Conservation (phyloP, 2,797 vertebrate genomes). For the Notamacropus eugenii region DNA sequence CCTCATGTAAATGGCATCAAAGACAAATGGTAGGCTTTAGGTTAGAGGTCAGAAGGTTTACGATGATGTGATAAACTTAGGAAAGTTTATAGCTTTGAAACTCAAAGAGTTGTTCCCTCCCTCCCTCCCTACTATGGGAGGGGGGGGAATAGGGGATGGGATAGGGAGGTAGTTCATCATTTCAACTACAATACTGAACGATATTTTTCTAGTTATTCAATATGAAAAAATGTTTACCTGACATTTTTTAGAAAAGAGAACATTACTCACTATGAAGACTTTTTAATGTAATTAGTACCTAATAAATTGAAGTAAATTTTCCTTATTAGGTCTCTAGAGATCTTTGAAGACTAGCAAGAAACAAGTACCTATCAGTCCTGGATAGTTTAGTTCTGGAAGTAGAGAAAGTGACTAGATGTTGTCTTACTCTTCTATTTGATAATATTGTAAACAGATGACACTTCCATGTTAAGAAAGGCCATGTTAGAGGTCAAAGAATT, state of each 20-base stretch:
- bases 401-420: not conserved
- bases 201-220: not conserved
- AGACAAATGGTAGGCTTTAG: not conserved
- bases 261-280: not conserved
- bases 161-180: not conserved
- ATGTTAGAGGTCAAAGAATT: not conserved
- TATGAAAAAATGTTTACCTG: not conserved
- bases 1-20: not conserved
- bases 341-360: not conserved
- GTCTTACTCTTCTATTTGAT: not conserved
- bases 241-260: not conserved
- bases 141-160: fast-evolving
- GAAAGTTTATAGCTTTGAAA: not conserved
- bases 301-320: not conserved
- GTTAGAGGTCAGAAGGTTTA: constrained; percentile 21
- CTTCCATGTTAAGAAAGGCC: not conserved
- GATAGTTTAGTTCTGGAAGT: not conserved
- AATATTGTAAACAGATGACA: not conserved
- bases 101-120: not conserved
- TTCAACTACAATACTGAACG: not conserved
- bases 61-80: not conserved
- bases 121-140: not conserved
- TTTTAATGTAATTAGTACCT: not conserved
- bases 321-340: not conserved
- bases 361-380: not conserved